phyloP scores from a whole-genome alignment of 2,888 invertebrate species.

The Melinaea menophilus region DNA sequence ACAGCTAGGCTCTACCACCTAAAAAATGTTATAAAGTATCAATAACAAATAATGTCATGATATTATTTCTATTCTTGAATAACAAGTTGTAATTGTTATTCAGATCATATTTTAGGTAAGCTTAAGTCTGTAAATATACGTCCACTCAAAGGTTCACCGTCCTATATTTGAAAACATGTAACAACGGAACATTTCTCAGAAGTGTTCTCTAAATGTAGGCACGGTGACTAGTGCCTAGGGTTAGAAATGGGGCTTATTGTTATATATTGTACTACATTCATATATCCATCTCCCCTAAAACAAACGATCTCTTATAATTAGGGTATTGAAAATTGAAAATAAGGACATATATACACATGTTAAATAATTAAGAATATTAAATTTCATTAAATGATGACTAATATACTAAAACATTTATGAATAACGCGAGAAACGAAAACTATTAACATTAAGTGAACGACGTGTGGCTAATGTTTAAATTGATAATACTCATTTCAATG shows the following conservation, averaged over 20 bases:
- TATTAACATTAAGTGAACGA: not conserved
- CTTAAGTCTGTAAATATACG: not conserved
- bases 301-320: too few relatives aligned
- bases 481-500: not conserved
- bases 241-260: not conserved
- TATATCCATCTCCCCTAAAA: too few relatives aligned
- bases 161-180: conserved; percentile 2
- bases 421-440: not conserved
- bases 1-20: too few relatives aligned
- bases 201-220: conserved; percentile 3
- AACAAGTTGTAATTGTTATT: too few relatives aligned
- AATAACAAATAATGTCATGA: not conserved
- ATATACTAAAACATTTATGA: too few relatives aligned
- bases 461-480: not conserved
- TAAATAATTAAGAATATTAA: too few relatives aligned
- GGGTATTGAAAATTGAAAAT: too few relatives aligned
- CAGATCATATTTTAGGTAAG: too few relatives aligned
- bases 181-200: conserved; percentile 2
- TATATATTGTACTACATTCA: not conserved
- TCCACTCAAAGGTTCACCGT: conserved; percentile 2
- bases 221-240: not conserved
- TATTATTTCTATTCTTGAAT: not conserved
- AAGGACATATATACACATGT: too few relatives aligned
- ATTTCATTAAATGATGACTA: too few relatives aligned
- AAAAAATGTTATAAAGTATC: too few relatives aligned